Percentiles rank a stretch among this genome's conserved stretches.
Evolutionary conservation across 2,797 vertebrate species (phyloP).

Genomic region (Tokudaia muenninki): DNA sequence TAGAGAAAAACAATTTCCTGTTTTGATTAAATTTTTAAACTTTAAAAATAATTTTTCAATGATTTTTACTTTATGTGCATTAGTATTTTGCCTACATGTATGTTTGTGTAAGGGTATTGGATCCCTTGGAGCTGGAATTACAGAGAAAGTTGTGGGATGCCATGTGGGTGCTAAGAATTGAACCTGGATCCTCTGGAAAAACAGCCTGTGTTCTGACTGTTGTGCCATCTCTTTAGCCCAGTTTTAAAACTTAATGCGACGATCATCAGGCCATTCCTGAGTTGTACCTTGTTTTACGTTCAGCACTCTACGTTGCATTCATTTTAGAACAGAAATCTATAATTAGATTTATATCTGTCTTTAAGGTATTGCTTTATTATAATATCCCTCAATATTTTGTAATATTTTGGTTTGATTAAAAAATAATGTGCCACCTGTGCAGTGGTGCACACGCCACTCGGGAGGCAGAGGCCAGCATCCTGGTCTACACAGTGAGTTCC

Average conservation of each 20-base stretch:
- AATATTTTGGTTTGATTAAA: not conserved
- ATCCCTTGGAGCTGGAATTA: not conserved
- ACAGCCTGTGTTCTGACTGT: not conserved
- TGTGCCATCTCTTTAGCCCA: not conserved
- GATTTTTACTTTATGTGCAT: not conserved
- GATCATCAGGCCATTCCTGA: not conserved
- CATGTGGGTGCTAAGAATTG: not conserved
- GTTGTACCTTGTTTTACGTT: not conserved
- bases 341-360: not conserved
- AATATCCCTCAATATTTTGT: not conserved
- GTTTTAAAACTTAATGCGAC: not conserved
- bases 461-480: no score
- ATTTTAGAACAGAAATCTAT: not conserved
- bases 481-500: no score
- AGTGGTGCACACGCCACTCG: no score
- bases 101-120: not conserved
- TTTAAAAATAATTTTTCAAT: not conserved
- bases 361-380: not conserved
- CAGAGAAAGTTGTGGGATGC: not conserved
- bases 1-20: not conserved
- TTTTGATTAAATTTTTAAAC: not conserved
- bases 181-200: not conserved
- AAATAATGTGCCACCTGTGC: not conserved
- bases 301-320: not conserved
- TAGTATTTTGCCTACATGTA: not conserved